Evolutionary conservation across 2,797 vertebrate genomes (phyloP).

Genomic region (Distichodus sexfasciatus): DNA sequence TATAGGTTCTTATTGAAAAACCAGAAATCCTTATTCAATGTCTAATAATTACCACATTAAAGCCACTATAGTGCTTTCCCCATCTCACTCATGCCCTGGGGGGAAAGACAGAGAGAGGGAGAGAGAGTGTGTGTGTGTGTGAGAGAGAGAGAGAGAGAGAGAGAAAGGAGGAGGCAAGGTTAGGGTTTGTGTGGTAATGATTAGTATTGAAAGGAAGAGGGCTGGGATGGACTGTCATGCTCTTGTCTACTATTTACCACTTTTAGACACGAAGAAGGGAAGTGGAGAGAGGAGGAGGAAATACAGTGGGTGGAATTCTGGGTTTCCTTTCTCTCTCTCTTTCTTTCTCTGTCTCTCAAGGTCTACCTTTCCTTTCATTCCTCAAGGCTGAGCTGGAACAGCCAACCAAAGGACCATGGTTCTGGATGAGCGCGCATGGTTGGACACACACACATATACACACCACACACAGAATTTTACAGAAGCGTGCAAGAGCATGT

Average conservation of each 20-base stretch:
- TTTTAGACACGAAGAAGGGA: not conserved
- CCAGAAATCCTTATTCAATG: conserved; percentile 3
- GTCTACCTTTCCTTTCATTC: conserved; percentile 10
- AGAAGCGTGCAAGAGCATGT: conserved; percentile 9
- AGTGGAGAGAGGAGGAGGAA: not conserved
- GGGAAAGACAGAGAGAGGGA: not conserved
- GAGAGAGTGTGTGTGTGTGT: too few relatives aligned
- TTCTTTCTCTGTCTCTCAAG: not conserved
- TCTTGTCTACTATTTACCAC: not conserved
- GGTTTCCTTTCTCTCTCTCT: not conserved
- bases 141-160: not conserved
- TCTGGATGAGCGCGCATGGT: not conserved
- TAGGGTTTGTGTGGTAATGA: not conserved
- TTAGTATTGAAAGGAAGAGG: not conserved
- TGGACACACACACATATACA: conserved; percentile 6
- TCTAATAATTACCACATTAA: conserved; percentile 3
- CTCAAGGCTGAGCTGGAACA: conserved; percentile 23
- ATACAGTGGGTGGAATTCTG: not conserved
- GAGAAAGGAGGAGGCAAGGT: not conserved
- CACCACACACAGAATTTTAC: conserved; percentile 6
- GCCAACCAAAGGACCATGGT: conserved; percentile 14
- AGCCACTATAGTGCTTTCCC: not conserved
- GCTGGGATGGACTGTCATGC: not conserved
- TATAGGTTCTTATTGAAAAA: not conserved
- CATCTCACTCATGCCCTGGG: not conserved